Conservation (phyloP, 2,888 invertebrate species). For the Seira ritae region DNA sequence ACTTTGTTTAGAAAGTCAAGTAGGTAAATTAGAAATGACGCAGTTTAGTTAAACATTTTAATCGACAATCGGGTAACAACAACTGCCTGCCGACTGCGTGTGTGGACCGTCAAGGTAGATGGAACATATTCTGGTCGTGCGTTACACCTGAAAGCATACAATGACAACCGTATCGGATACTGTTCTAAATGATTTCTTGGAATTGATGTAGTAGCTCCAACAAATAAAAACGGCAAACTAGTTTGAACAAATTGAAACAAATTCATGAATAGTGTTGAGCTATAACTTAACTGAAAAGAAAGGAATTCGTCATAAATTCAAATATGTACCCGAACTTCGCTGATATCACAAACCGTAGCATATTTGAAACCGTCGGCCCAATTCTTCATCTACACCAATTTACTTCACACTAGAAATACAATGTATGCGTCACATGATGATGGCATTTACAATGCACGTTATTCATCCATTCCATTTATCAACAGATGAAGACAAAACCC, state of each 20-base stretch:
- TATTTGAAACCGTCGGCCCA: too few relatives aligned
- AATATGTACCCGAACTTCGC: too few relatives aligned
- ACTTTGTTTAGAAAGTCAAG: conserved; percentile 21
- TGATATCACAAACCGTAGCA: too few relatives aligned
- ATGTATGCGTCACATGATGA: too few relatives aligned
- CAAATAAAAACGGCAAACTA: not conserved
- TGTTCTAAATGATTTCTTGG: not conserved
- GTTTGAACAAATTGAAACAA: not conserved
- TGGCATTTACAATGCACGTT: too few relatives aligned
- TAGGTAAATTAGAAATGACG: conserved; percentile 23
- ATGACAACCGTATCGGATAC: conserved; percentile 54
- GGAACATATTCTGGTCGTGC: conserved; percentile 58
- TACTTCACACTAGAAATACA: too few relatives aligned
- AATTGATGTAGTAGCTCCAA: conserved; percentile 4
- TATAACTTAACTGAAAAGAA: too few relatives aligned
- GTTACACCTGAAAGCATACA: conserved; percentile 56
- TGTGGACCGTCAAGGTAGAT: conserved; percentile 56
- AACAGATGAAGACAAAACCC: too few relatives aligned
- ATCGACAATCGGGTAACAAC: conserved; percentile 40
- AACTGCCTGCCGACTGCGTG: conserved; percentile 49
- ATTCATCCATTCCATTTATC: too few relatives aligned
- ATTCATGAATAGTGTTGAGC: too few relatives aligned
- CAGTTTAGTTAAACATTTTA: conserved; percentile 34
- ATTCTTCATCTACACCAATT: too few relatives aligned
- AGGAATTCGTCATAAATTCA: too few relatives aligned